Percentiles rank a stretch among this genome's conserved stretches.
phyloP scores from a whole-genome alignment of 2,797 vertebrate genomes.

The Intellagama lesueurii region DNA sequence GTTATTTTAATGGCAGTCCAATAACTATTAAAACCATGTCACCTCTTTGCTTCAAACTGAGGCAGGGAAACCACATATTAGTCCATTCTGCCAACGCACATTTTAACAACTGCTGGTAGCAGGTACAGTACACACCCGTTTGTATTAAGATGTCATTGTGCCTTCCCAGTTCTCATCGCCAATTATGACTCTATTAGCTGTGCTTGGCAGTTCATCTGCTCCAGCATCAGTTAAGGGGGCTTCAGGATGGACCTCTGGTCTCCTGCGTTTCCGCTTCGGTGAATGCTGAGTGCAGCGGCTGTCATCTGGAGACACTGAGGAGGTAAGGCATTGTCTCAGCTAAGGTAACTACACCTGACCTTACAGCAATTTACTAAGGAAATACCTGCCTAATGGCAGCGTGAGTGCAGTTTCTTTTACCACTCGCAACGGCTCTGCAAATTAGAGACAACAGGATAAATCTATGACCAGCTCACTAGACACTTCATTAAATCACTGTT shows the following conservation, averaged over 20 bases:
- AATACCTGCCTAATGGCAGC: conserved; percentile 86
- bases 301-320: conserved; percentile 82
- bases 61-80: conserved; percentile 52
- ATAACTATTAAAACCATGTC: neutral
- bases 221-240: conserved; percentile 84
- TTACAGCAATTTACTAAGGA: conserved; percentile 86
- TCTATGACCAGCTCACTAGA: conserved; percentile 90
- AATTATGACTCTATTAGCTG: conserved; percentile 99
- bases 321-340: conserved; percentile 76
- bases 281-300: conserved; percentile 79
- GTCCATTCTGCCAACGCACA: conserved; percentile 38
- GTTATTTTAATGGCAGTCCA: conserved; percentile 14
- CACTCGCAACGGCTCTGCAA: conserved; percentile 77
- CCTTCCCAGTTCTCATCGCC: conserved; percentile 94
- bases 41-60: conserved; percentile 50
- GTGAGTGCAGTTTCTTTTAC: conserved; percentile 71
- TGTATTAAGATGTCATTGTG: conserved; percentile 88
- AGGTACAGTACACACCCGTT: conserved; percentile 76
- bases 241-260: conserved; percentile 89
- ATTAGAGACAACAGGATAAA: conserved; percentile 85
- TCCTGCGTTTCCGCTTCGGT: conserved; percentile 83
- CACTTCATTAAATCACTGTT: conserved; percentile 97
- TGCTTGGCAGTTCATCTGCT: conserved; percentile 96
- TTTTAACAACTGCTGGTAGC: conserved; percentile 74
- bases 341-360: conserved; percentile 88